Evolutionary conservation across 2,888 invertebrate genomes (phyloP).

Genomic region (Xylota segnis): DNA sequence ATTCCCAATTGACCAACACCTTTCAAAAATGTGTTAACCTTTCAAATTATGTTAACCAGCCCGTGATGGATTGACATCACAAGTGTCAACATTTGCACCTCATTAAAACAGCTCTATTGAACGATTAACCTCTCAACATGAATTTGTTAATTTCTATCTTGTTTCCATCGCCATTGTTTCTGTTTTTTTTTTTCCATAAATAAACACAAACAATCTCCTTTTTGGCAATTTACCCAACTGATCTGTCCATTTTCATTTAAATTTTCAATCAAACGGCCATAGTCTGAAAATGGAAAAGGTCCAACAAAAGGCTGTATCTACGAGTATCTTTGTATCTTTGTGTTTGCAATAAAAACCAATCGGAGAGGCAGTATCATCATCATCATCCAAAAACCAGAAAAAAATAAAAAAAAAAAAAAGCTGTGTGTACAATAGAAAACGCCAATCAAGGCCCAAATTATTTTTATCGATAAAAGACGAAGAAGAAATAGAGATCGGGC

Average conservation of each 20-base stretch:
- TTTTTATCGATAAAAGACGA: constrained; percentile 54
- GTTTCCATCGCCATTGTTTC: background rate
- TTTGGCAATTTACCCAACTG: constrained; percentile 26
- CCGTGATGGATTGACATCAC: constrained; percentile 42
- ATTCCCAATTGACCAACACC: constrained; percentile 1
- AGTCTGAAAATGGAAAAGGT: background rate
- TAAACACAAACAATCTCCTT: constrained; percentile 39
- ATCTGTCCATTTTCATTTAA: constrained; percentile 25
- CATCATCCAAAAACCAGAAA: background rate
- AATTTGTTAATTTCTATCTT: constrained; percentile 38
- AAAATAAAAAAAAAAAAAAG: background rate
- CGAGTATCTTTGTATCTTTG: background rate
- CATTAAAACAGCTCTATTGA: constrained; percentile 31
- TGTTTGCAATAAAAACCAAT: constrained; percentile 8
- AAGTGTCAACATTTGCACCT: constrained; percentile 70
- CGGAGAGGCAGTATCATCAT: background rate
- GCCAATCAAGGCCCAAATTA: constrained; percentile 49
- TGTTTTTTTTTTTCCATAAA: constrained; percentile 31
- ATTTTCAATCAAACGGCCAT: background rate
- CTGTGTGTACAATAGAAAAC: constrained; percentile 17
- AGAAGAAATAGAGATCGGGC: constrained; percentile 44
- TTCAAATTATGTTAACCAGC: constrained; percentile 43
- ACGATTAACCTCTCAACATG: constrained; percentile 36
- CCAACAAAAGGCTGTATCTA: background rate
- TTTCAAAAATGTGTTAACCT: constrained; percentile 35